A percentile compares a stretch with the other conserved stretches of the same genome.
These are phyloP conservation scores for Sinella curviseta DNA, from an alignment of 1,140 invertebrate genomes.

Conservation along the genomic window DNA sequence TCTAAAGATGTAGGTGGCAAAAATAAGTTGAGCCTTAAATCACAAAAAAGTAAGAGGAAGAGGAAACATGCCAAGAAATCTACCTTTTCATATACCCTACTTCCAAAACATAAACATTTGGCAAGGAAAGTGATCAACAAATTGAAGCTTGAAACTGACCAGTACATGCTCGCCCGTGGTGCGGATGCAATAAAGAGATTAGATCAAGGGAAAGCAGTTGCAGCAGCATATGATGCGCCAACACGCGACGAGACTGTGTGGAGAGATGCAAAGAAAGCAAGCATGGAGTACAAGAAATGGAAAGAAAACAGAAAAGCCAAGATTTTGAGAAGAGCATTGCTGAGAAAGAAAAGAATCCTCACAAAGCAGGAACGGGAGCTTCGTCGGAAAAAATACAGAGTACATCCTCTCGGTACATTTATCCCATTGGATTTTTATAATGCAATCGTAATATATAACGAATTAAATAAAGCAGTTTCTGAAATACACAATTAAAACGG, in stretches of 20 bases:
- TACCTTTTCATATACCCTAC: not conserved
- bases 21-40: too few species aligned
- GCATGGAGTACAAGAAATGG: not conserved
- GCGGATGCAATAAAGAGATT: not conserved
- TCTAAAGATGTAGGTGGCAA: too few species aligned
- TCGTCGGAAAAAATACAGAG: not conserved
- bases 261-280: not conserved
- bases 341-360: not conserved
- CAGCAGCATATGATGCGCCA: too few species aligned
- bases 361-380: not conserved
- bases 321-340: too few species aligned
- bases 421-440: too few species aligned
- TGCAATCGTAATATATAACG: too few species aligned
- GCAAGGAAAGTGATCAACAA: not conserved
- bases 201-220: not conserved
- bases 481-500: too few species aligned
- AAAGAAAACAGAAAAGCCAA: not conserved
- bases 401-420: too few species aligned
- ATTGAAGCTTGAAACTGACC: not conserved
- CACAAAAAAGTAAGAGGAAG: too few species aligned
- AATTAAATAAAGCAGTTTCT: too few species aligned
- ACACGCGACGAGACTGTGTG: not conserved
- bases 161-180: not conserved
- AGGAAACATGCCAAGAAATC: not conserved
- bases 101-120: not conserved